Percentiles rank a stretch among this genome's conserved stretches.
Evolutionary conservation across 2,797 vertebrate species (phyloP).

Genomic region (Cuculus canorus): DNA sequence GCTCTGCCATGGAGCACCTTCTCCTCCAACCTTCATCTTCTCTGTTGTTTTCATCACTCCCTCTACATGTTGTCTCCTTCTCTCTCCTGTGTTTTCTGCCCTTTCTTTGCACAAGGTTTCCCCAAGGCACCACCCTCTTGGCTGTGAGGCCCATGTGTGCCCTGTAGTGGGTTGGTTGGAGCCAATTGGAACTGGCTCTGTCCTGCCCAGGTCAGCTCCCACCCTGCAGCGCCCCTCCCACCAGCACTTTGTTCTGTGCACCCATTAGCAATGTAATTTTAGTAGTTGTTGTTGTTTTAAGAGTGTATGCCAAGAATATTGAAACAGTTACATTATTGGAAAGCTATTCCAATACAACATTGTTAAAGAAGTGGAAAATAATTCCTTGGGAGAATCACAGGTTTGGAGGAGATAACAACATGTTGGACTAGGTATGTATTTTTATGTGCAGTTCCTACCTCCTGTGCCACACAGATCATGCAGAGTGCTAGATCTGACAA

Average conservation of each 20-base stretch:
- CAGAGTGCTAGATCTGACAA: background rate
- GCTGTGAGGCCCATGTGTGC: rapidly evolving
- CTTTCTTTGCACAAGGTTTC: background rate
- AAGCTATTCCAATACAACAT: background rate
- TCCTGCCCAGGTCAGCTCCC: rapidly evolving
- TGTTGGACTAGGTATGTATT: background rate
- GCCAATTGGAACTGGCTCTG: background rate
- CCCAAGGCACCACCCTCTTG: rapidly evolving
- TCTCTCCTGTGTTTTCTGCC: background rate
- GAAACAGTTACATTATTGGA: background rate
- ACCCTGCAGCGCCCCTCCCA: too few relatives aligned
- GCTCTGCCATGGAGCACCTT: background rate
- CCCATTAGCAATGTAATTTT: too few relatives aligned
- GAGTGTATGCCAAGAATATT: background rate
- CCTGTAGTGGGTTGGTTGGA: rapidly evolving
- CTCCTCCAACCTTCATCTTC: background rate
- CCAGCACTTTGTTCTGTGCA: rapidly evolving
- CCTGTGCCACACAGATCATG: background rate
- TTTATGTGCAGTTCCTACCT: background rate
- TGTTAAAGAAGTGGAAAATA: background rate
- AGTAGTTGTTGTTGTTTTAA: background rate
- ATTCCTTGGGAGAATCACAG: background rate
- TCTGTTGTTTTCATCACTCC: background rate
- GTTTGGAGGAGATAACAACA: background rate
- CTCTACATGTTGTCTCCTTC: background rate